Percentiles rank a stretch among this genome's conserved stretches.
These are phyloP conservation scores for Sarcophaga bullata DNA, from an alignment of 1,140 invertebrate species.

Conservation along the genomic window DNA sequence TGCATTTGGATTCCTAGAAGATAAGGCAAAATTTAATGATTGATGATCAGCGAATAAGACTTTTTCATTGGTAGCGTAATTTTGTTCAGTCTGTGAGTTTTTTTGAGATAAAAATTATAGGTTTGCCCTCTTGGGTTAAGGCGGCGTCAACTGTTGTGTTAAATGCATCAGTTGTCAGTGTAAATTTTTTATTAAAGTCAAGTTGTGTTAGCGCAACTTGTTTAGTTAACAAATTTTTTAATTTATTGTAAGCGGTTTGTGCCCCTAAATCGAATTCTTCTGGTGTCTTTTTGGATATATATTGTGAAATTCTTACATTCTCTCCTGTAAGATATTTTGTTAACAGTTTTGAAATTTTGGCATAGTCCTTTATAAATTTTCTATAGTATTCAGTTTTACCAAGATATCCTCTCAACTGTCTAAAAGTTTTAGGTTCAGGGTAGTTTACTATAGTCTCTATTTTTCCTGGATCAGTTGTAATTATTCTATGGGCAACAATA, in stretches of 20 bases:
- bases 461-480: slow-evolving; percentile 43
- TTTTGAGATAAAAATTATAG: slow-evolving; percentile 47
- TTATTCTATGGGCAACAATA: background rate
- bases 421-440: slow-evolving; percentile 49
- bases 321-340: slow-evolving; percentile 44
- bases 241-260: slow-evolving; percentile 57
- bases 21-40: slow-evolving; percentile 62
- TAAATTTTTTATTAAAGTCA: slow-evolving; percentile 53
- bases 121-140: slow-evolving; percentile 54
- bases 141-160: too few species aligned
- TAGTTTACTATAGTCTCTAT: slow-evolving; percentile 45
- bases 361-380: slow-evolving; percentile 50
- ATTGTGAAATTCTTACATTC: slow-evolving; percentile 45
- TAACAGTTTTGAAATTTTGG: slow-evolving; percentile 51
- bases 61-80: slow-evolving; percentile 51
- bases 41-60: slow-evolving; percentile 63
- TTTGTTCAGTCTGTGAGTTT: slow-evolving; percentile 60
- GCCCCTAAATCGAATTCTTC: slow-evolving; percentile 32
- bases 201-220: slow-evolving; percentile 58
- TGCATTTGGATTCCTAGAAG: slow-evolving; percentile 57
- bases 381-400: slow-evolving; percentile 54
- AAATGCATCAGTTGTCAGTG: slow-evolving; percentile 52
- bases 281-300: slow-evolving; percentile 22
- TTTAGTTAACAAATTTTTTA: slow-evolving; percentile 61
- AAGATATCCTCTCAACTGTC: slow-evolving; percentile 50